A percentile compares a stretch with the other conserved stretches of the same genome.
These are phyloP conservation scores for Syrrhaptes paradoxus DNA, from an alignment of 2,113 vertebrate genomes.

Conservation along the genomic window DNA sequence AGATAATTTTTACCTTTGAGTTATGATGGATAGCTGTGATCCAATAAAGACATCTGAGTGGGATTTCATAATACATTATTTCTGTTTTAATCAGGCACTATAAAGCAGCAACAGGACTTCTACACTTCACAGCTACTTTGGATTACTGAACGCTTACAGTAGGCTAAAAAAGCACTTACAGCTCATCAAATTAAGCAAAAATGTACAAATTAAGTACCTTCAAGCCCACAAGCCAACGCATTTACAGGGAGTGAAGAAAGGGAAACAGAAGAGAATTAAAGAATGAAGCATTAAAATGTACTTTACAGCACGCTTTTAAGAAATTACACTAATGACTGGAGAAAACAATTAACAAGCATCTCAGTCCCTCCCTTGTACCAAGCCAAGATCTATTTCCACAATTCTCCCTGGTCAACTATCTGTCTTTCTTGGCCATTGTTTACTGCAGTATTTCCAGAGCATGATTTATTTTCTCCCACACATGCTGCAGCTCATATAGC, in stretches of 20 bases:
- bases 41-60: constrained; percentile 42
- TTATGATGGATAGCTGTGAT: constrained; percentile 37
- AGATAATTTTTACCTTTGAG: constrained; percentile 28
- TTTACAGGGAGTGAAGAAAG: constrained; percentile 7
- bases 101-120: constrained; percentile 40
- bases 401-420: not conserved
- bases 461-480: not conserved
- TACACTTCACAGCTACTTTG: constrained; percentile 38
- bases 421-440: not conserved
- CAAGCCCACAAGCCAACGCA: constrained; percentile 32
- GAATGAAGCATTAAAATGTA: constrained; percentile 16
- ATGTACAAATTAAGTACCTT: constrained; percentile 54
- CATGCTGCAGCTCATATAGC: not conserved
- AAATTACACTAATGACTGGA: not conserved
- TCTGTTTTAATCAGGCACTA: constrained; percentile 52
- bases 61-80: constrained; percentile 45
- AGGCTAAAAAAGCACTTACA: constrained; percentile 45
- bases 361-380: not conserved
- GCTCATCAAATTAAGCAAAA: constrained; percentile 64
- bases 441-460: not conserved
- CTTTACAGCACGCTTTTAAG: constrained; percentile 9
- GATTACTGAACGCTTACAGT: constrained; percentile 50
- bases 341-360: constrained; percentile 26
- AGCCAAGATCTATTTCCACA: not conserved
- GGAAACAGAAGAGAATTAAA: constrained; percentile 2